These are phyloP conservation scores for Montipora capricornis DNA, from an alignment of 64 coral and sea anemone species.

Conservation along the genomic window DNA sequence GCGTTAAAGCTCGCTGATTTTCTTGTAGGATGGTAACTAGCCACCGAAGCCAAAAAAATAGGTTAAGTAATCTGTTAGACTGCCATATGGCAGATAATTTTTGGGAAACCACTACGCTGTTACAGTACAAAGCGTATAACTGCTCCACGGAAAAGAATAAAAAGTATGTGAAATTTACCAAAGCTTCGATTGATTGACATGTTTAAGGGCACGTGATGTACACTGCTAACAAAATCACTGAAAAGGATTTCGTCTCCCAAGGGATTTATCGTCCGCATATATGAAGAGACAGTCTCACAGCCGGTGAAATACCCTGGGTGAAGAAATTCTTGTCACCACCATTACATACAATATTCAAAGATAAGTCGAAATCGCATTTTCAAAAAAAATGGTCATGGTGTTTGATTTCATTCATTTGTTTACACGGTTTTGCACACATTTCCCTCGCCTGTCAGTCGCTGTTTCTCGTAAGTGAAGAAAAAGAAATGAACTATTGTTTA, in stretches of 20 bases:
- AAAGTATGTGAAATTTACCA: constrained; percentile 15
- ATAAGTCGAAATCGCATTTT: too few species aligned
- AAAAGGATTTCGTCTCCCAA: background rate
- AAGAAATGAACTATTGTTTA: background rate
- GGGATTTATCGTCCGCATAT: background rate
- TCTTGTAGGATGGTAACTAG: background rate
- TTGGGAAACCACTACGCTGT: background rate
- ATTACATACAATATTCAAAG: too few species aligned
- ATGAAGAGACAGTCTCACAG: too few species aligned
- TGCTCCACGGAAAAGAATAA: background rate
- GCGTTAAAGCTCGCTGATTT: background rate
- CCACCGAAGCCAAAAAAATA: background rate
- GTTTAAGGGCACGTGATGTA: constrained; percentile 24
- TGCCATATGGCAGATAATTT: background rate
- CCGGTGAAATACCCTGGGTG: too few species aligned
- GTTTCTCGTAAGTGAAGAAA: background rate
- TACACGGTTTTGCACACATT: constrained; percentile 32
- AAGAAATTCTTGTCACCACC: background rate
- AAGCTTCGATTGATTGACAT: constrained; percentile 45
- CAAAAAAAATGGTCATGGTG: background rate
- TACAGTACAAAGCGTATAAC: background rate
- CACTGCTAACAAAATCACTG: constrained; percentile 21
- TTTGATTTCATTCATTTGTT: constrained; percentile 22
- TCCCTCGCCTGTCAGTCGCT: constrained; percentile 14
- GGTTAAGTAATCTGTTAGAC: background rate